Conservation (phyloP, 2,888 invertebrate genomes). For the Sarcophaga carnaria region DNA sequence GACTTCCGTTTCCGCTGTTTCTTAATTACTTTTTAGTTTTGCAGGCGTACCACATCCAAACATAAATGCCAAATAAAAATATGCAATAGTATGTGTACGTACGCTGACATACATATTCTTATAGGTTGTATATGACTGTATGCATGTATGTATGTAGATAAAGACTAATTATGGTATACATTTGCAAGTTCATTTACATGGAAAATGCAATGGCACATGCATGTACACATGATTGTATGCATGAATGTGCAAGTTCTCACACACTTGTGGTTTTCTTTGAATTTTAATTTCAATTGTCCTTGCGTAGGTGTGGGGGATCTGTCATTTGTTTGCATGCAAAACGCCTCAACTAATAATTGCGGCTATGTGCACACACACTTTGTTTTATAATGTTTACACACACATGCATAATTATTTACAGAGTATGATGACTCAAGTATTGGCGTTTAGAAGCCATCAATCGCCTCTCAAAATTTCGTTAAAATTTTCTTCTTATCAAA, state of each 20-base stretch:
- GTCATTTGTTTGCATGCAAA: slow-evolving; percentile 59
- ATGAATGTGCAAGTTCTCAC: neutral
- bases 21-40: slow-evolving; percentile 64
- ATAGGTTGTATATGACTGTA: neutral
- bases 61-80: slow-evolving; percentile 26
- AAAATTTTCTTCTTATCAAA: slow-evolving; percentile 13
- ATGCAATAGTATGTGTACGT: neutral
- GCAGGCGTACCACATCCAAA: slow-evolving; percentile 23
- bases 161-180: no score
- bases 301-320: neutral
- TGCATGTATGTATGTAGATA: neutral
- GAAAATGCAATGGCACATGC: neutral
- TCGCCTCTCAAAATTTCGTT: slow-evolving; percentile 34
- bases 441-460: slow-evolving; percentile 31
- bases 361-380: slow-evolving; percentile 7
- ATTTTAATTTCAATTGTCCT: neutral
- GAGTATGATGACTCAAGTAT: neutral
- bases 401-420: neutral
- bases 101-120: neutral
- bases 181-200: neutral
- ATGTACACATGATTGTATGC: neutral
- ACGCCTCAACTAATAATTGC: slow-evolving; percentile 58
- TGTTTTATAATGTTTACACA: slow-evolving; percentile 4
- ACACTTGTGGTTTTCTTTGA: neutral
- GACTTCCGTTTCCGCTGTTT: slow-evolving; percentile 64